These are phyloP conservation scores for Parazoanthus darwini DNA, from an alignment of 92 coral and sea anemone species.

Conservation along the genomic window DNA sequence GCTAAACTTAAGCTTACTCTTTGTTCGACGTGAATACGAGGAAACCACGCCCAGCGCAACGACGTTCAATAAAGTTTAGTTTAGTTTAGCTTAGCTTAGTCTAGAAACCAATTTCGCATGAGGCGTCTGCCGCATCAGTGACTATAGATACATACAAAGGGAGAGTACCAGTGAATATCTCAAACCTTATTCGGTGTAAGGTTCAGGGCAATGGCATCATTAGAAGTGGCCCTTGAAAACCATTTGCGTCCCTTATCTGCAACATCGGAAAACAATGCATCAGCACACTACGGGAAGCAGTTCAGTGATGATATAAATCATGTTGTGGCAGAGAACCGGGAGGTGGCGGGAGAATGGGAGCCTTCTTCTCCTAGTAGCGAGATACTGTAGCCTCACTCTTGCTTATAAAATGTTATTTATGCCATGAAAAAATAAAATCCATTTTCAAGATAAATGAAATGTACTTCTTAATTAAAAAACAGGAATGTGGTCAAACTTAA, in stretches of 20 bases:
- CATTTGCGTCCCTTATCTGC: constrained; percentile 74
- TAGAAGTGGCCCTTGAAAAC: constrained; percentile 57
- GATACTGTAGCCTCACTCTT: neutral
- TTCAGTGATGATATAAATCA: neutral
- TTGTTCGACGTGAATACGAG: neutral
- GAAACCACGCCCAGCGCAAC: too few relatives aligned
- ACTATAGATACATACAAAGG: neutral
- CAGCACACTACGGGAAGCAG: neutral
- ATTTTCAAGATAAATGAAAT: too few relatives aligned
- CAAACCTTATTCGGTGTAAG: constrained; percentile 80
- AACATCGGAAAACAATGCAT: neutral
- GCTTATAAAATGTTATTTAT: too few relatives aligned
- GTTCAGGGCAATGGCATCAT: constrained; percentile 59
- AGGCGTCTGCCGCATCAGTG: neutral
- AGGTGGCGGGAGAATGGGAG: too few relatives aligned
- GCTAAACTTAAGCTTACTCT: neutral
- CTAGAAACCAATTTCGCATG: neutral
- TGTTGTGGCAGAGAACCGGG: too few relatives aligned
- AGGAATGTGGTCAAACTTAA: too few relatives aligned
- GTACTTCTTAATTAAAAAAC: too few relatives aligned
- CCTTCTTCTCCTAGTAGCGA: neutral
- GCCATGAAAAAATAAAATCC: too few relatives aligned
- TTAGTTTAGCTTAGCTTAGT: too few relatives aligned
- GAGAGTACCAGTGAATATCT: neutral
- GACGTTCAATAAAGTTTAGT: too few relatives aligned